Base-by-base conservation (phyloP, 2,888 invertebrate species). In the Automeris io region DNA sequence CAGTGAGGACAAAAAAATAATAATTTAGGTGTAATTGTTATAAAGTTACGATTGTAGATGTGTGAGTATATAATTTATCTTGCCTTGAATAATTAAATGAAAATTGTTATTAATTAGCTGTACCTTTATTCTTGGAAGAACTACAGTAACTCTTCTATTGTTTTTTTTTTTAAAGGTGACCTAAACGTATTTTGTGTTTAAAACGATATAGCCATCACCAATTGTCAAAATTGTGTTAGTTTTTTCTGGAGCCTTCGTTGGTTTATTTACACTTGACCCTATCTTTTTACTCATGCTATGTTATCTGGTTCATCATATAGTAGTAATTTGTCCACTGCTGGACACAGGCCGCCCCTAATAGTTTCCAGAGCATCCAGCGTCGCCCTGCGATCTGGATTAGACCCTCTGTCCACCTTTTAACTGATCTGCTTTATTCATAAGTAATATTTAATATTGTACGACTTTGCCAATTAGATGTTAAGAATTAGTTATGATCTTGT, bases 391-490 rank as follows among this genome's bases (percentile, higher is more conserved):
- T n/a, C n/a, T n/a, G n/a, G n/a, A n/a, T n/a, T n/a, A n/a, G n/a
- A n/a, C n/a, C n/a, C n/a, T n/a, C n/a, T n/a, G n/a, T n/a, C n/a
- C n/a, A n/a, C n/a, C 16, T 37, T 49, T 32, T 50, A 41, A 56
- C 58, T 57, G 59, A 49, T 55, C 44, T 51, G 43, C 50, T 51
- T 50, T 49, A 44, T 43, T 51, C 43, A 44, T 45, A 46, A 48
- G 38, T 47, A 43, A 43, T 53, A 54, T 42, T 48, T 45, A 51
- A 47, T 51, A 47, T 61, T 57, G 58, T 57, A 55, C 61, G 57
- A 57, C 49, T 67, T 49, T 60, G 68, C 67, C 63, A 70, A 65
- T 42, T 72, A 70, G 61, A 40, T 47, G 32, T 49, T 64, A 68
- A 65, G 61, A 45, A 49, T 61, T 63, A 61, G 61, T 51, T 56